Base-by-base conservation (phyloP, 2,888 invertebrate species). In the Ectemnius continuus region DNA sequence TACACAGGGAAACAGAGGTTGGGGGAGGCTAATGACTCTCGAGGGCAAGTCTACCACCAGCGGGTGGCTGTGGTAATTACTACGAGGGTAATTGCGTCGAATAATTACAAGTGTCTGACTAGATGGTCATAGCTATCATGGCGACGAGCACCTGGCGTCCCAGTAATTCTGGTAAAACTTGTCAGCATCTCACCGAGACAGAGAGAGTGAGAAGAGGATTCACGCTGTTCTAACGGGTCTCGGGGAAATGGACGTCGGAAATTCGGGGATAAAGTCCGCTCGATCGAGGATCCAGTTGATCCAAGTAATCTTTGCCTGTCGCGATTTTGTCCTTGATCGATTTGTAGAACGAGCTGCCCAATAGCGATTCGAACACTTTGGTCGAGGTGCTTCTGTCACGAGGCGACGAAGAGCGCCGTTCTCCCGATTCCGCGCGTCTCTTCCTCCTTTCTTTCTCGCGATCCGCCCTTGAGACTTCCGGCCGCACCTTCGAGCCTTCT, bases 241-340 rank as follows among this genome's bases (percentile, higher is more conserved):
- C 61, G 16, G 20, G n/a, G 18, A 64, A 56, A 8, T 75, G 73
- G 23, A 79, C 83, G 23, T 78, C 80, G 45, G 80, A 83, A 66
- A 83, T 76, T 57, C 80, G 68, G 23, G 78, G 78, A 69, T 82
- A 82, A 75, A 72, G 26, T 59, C 72, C 65, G 6, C 8, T 23
- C 6, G 11, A 62, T n/a, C 60, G 23, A 2, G 52, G 20, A 23
- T 64, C 23, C 45, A 56, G 11, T 56, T 73, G 16, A 16, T 73
- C 60, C 18, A 60, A 52, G 14, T 45, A 48, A 58, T 45, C 14
- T 18, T 46, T 66, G 18, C 61, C 58, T 56, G 36, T 26, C 23
- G 14, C 48, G n/a, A 45, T 13, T 57, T 14, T 45, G 18, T 68
- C 11, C 16, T 75, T 62, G 11, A 14, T 45, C 58, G 69, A 60